A percentile compares a stretch with the other conserved stretches of the same genome.
phyloP scores from a whole-genome alignment of 2,888 invertebrate species.

The Hyles lineata region DNA sequence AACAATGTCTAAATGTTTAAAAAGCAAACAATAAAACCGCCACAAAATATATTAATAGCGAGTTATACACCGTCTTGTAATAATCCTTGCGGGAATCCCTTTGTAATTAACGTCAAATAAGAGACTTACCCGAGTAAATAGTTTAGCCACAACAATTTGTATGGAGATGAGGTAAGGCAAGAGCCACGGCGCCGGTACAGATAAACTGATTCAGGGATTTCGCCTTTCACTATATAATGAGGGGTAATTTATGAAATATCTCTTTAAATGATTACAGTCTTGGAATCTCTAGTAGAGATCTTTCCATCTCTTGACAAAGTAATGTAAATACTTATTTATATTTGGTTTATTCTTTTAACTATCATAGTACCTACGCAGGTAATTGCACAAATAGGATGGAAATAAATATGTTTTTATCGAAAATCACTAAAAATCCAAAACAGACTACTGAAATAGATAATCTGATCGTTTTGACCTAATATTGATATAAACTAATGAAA shows the following conservation, averaged over 20 bases:
- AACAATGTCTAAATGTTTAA: background rate
- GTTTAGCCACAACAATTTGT: slow-evolving; percentile 44
- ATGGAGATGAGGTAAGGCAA: slow-evolving; percentile 41
- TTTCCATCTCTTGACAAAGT: background rate
- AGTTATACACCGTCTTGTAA: slow-evolving; percentile 33
- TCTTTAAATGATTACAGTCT: background rate
- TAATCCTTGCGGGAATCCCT: slow-evolving; percentile 46
- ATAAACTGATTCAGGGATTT: slow-evolving; percentile 38
- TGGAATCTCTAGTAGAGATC: background rate
- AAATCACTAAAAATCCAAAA: too few species aligned
- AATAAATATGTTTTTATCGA: too few species aligned
- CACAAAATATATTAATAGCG: background rate
- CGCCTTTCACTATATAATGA: slow-evolving; percentile 30
- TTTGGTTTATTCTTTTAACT: too few species aligned
- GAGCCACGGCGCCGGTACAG: slow-evolving; percentile 28
- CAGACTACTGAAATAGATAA: too few species aligned
- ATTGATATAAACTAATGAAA: too few species aligned
- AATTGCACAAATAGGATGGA: too few species aligned
- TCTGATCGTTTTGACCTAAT: too few species aligned
- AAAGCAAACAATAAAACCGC: background rate
- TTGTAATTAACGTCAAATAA: slow-evolving; percentile 44
- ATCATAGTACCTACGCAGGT: too few species aligned
- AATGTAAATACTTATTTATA: too few species aligned
- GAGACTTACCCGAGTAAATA: slow-evolving; percentile 44
- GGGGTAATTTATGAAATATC: slow-evolving; percentile 4